Base-by-base conservation (phyloP, 1,140 invertebrate species). In the Diuraphis noxia region DNA sequence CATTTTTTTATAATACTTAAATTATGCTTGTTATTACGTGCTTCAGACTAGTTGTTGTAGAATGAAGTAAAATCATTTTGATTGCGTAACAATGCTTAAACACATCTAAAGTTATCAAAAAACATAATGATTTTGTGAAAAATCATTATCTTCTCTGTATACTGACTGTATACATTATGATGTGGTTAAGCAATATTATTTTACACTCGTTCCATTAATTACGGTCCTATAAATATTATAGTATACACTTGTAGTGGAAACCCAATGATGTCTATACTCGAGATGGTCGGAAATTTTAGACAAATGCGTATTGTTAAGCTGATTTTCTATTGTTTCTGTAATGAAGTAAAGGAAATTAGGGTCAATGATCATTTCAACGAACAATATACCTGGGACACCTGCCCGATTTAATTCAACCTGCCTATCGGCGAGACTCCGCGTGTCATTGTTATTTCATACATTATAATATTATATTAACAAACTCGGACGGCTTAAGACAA, bases 311-410 rank as follows among this genome's bases (percentile, higher is more conserved):
- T 81, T 81, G 79, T 81, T 36, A 81, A 25, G 79, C 36, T 38
- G 38, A 38, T 81, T 81, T 84, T 43, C 82, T 34, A 84, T 84
- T 84, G 82, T 84, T 84, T 84, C 41, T 82, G 38, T 81, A 43
- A 84, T 84, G 81, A n/a, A 84, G 79, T 84, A 88, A 88, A 88
- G 85, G 40, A 52, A 38, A 88, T 56, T 52, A 56, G 36, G 86
- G 86, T 88, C 49, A 88, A 56, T 88, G 46, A 56, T 88, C 52
- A 88, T 88, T 88, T 38, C 52, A 13, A 56, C 17, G 86, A 88
- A 56, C 86, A 52, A 88, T 88, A 38, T 36, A 34, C n/a, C 21
- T 56, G 49, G 49, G 46, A 41, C 86, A 88, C 86, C 86, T 88
- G 86, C 36, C 19, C 30, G 49, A 52, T 79, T 36, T 36, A 79